A percentile compares a stretch with the other conserved stretches of the same genome.
Evolutionary conservation across 2,888 invertebrate genomes (phyloP).

Genomic region (Drosophila merina): DNA sequence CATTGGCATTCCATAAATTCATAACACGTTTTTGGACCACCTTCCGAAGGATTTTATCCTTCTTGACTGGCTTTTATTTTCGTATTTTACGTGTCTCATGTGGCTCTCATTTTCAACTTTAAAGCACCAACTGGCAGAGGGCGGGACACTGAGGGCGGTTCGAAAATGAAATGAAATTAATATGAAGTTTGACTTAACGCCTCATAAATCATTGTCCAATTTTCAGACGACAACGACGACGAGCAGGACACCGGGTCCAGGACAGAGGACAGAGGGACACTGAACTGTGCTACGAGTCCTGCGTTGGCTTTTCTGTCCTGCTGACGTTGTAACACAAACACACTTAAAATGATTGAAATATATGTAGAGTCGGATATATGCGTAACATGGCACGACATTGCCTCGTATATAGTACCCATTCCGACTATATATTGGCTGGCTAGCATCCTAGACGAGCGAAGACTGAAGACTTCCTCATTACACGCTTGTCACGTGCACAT

Average conservation of each 20-base stretch:
- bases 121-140: constrained; percentile 43
- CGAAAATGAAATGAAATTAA: constrained; percentile 78
- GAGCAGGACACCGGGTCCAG: constrained; percentile 33
- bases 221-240: constrained; percentile 58
- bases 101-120: constrained; percentile 52
- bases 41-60: constrained; percentile 53
- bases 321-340: constrained; percentile 70
- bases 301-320: constrained; percentile 47
- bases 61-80: constrained; percentile 47
- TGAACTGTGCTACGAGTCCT: constrained; percentile 25
- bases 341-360: constrained; percentile 80
- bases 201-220: constrained; percentile 79
- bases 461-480: constrained; percentile 74
- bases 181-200: constrained; percentile 79
- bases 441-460: constrained; percentile 36
- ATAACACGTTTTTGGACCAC: constrained; percentile 59
- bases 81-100: constrained; percentile 42
- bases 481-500: constrained; percentile 80
- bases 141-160: constrained; percentile 31
- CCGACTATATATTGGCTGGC: constrained; percentile 53
- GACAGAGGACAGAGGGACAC: constrained; percentile 44
- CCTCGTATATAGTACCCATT: constrained; percentile 41
- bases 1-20: constrained; percentile 50
- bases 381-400: constrained; percentile 67
- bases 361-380: constrained; percentile 65